phyloP scores from a whole-genome alignment of 2,888 invertebrate species.

The Dicycla oo region DNA sequence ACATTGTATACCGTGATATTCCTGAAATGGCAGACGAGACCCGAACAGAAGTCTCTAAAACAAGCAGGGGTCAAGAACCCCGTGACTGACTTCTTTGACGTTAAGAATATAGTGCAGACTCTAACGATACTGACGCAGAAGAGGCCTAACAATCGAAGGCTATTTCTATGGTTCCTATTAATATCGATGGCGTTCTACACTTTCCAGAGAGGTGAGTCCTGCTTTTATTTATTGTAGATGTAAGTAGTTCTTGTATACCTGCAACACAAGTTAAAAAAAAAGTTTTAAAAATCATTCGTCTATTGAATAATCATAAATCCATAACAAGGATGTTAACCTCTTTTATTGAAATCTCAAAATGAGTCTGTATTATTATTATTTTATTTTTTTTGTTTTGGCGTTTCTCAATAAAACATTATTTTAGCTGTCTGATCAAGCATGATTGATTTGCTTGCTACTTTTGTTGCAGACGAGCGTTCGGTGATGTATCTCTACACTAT shows the following conservation, averaged over 20 bases:
- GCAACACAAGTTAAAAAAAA: not conserved
- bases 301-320: not conserved
- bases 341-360: not conserved
- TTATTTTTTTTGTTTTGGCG: not conserved
- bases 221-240: not conserved
- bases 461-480: constrained; percentile 93
- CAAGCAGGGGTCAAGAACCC: constrained; percentile 90
- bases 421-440: not conserved
- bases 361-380: not conserved
- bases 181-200: constrained; percentile 94
- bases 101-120: constrained; percentile 92
- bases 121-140: constrained; percentile 91
- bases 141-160: constrained; percentile 90
- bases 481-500: constrained; percentile 94
- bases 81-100: constrained; percentile 93
- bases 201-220: constrained; percentile 92
- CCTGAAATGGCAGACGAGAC: constrained; percentile 93
- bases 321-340: not conserved
- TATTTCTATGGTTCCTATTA: constrained; percentile 93
- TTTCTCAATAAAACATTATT: not conserved
- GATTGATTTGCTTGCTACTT: not conserved
- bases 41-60: constrained; percentile 91
- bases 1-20: constrained; percentile 92
- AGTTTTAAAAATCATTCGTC: not conserved
- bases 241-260: not conserved